Base-by-base conservation (phyloP, 37 sponge, comb jelly and placozoan species). In the Dysidea cf. avara region DNA sequence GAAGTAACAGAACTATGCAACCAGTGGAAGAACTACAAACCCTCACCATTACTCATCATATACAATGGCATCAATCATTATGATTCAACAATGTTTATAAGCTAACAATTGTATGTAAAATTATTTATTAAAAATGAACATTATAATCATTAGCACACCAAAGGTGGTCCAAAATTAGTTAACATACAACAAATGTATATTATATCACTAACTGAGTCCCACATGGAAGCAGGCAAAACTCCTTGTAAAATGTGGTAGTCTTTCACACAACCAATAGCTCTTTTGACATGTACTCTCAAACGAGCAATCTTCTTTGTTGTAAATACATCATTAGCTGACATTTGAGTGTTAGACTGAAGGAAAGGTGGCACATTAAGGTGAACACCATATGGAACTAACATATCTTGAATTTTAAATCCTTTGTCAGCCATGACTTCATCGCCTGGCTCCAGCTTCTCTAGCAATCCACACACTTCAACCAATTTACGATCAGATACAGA, bases 381-480 rank as follows among this genome's bases (percentile, higher is more conserved):
- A 48, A 68, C 62, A 34, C 80, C 71, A 39, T 29, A 24, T 43
- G 39, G 43, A 53, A 32, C 17, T 25, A 64, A 33, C 17, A 54
- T 49, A 50, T 84, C 78, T 18, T 29, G 48, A 6, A 76, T 71
- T n/a, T 68, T 62, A 52, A 83, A 68, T 34, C 86, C 75, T 18
- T 68, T 62, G 61, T 78, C 86, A 22, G 86, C 86, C 86, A 85
- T 85, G 12, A 85, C 47, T 36, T 50, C 37, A 39, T 77, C 85
- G 30, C 85, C 78, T 34, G 14, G 13, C 32, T 84, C 55, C n/a
- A n/a, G n/a, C n/a, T n/a, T n/a, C n/a, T n/a, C n/a, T 9, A 78
- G 56, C 31, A 85, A 1, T 39, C 86, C 79, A 69, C 71, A 66
- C 51, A 66, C 22, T 17, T 51, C 31, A 30, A 79, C 78, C 22